phyloP scores from a whole-genome alignment of 1,140 invertebrate genomes.

The Leptinotarsa defecta region DNA sequence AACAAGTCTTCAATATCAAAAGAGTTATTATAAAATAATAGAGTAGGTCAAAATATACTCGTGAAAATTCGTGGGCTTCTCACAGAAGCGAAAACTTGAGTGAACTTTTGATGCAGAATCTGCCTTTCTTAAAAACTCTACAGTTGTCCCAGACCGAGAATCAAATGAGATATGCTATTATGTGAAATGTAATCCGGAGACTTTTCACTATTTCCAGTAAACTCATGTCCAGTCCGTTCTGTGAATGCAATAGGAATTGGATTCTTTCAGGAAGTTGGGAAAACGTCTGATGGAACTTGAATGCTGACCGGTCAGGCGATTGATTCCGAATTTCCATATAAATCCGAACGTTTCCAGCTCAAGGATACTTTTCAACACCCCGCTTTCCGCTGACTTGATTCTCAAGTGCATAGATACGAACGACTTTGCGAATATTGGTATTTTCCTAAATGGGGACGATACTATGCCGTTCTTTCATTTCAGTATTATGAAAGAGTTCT shows the following conservation, averaged over 20 bases:
- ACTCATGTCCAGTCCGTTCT: slow-evolving; percentile 5
- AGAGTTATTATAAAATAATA: no score
- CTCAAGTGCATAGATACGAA: slow-evolving; percentile 1
- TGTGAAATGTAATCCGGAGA: background rate
- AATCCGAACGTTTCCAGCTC: slow-evolving; percentile 45
- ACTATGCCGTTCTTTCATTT: no score
- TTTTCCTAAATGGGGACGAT: no score
- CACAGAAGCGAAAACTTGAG: no score
- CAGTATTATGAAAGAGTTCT: no score
- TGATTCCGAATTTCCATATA: slow-evolving; percentile 53
- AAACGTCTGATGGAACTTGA: slow-evolving; percentile 41
- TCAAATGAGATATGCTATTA: background rate
- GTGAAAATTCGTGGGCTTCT: no score
- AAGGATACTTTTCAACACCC: slow-evolving; percentile 38
- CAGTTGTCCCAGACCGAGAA: background rate
- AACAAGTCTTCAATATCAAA: no score
- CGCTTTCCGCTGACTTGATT: background rate
- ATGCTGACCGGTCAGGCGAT: slow-evolving; percentile 44
- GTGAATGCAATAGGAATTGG: slow-evolving; percentile 13
- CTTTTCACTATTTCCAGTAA: background rate
- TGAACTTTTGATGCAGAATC: no score
- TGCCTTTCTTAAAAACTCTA: no score
- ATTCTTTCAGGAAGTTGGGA: slow-evolving; percentile 30
- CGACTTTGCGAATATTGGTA: background rate
- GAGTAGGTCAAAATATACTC: no score